phyloP scores from a whole-genome alignment of 2,113 vertebrate species.

The Tursiops truncatus region DNA sequence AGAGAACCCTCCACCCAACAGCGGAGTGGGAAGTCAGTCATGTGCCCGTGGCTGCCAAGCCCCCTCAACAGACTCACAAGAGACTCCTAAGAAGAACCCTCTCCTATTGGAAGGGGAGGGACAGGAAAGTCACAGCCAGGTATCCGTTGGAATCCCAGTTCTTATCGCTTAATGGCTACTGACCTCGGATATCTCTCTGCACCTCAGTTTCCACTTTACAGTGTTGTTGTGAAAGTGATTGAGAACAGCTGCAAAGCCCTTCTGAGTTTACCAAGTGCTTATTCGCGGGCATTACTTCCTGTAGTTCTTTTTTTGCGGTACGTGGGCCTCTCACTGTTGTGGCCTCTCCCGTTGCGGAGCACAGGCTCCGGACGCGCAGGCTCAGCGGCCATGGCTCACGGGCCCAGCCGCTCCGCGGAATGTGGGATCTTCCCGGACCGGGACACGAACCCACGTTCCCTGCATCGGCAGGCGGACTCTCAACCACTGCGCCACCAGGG shows the following conservation, averaged over 20 bases:
- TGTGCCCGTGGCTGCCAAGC: accelerated
- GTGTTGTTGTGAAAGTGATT: not conserved
- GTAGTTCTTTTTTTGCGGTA: not conserved
- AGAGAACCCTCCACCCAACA: not conserved
- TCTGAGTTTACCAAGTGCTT: not conserved
- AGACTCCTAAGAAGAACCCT: not conserved
- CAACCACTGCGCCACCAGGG: no score
- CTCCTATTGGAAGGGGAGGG: not conserved
- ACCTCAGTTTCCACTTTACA: not conserved
- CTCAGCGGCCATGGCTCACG: no score
- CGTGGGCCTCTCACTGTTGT: no score
- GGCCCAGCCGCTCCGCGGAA: no score
- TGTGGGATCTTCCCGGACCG: no score
- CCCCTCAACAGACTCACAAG: accelerated
- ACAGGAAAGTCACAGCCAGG: not conserved
- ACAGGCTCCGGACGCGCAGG: no score
- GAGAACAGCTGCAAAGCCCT: not conserved
- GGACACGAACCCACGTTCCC: no score
- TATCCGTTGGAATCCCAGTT: not conserved
- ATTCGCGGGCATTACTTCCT: not conserved
- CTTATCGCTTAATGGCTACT: not conserved
- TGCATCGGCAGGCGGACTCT: no score
- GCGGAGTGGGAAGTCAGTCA: accelerated
- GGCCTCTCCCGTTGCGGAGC: no score
- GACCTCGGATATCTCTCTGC: not conserved